Conservation (phyloP, 2,888 invertebrate genomes). For the Meiosimyza decipiens region DNA sequence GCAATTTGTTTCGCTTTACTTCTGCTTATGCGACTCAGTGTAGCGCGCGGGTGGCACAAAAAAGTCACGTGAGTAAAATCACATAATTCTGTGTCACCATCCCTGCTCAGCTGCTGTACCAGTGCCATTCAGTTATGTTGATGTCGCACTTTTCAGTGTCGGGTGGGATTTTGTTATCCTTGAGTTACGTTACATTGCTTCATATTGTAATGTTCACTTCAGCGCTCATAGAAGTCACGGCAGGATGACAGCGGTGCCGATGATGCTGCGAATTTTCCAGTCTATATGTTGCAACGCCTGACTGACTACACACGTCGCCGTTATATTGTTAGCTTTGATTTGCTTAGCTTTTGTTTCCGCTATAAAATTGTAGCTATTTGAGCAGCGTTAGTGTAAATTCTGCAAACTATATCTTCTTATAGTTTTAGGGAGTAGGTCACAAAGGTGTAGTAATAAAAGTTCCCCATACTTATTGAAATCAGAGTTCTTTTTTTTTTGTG, state of each 20-base stretch:
- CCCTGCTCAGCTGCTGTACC: background rate
- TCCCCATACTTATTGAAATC: too few species aligned
- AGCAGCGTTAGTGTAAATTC: background rate
- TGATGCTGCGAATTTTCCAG: constrained; percentile 39
- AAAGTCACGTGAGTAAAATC: constrained; percentile 3
- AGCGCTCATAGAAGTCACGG: constrained; percentile 4
- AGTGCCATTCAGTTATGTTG: constrained; percentile 10
- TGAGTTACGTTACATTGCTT: background rate
- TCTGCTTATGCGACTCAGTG: background rate
- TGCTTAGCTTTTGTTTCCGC: constrained; percentile 27
- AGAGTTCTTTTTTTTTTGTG: too few species aligned
- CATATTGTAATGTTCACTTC: background rate
- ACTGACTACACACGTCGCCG: constrained; percentile 30
- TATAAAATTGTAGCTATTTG: constrained; percentile 7
- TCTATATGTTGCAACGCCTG: constrained; percentile 41
- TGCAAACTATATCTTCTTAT: too few species aligned
- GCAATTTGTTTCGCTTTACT: constrained; percentile 28
- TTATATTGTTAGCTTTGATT: constrained; percentile 1
- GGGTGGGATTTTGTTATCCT: constrained; percentile 23
- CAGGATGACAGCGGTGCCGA: background rate
- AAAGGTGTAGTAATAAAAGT: too few species aligned
- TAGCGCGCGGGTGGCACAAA: background rate
- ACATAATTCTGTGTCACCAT: background rate
- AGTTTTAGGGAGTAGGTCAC: too few species aligned
- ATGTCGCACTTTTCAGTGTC: constrained; percentile 33